Conservation (phyloP, 2,888 invertebrate genomes). For the Chalcis sispes region DNA sequence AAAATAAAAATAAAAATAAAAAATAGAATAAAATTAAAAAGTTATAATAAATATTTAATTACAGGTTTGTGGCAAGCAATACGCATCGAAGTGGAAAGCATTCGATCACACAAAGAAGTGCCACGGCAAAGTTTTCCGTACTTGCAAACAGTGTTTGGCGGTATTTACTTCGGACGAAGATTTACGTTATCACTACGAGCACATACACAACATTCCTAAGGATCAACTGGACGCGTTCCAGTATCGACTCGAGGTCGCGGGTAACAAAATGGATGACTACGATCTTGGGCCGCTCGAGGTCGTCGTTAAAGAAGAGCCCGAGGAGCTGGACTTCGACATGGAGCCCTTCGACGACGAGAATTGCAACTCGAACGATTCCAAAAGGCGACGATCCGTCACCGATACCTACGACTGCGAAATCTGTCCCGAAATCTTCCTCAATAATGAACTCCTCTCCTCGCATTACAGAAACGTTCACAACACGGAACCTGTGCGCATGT, state of each 20-base stretch:
- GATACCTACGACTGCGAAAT: conserved; percentile 73
- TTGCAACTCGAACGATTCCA: conserved; percentile 63
- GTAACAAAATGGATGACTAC: conserved; percentile 61
- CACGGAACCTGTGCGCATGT: conserved; percentile 69
- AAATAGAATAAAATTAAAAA: no score
- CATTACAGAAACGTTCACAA: conserved; percentile 73
- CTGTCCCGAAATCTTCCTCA: conserved; percentile 73
- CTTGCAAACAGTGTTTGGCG: conserved; percentile 80
- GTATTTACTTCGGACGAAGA: conserved; percentile 78
- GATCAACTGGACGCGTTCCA: conserved; percentile 72
- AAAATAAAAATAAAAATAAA: no score
- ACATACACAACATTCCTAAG: conserved; percentile 73
- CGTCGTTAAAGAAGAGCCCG: conserved; percentile 71
- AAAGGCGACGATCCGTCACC: conserved; percentile 64
- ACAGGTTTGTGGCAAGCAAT: conserved; percentile 79
- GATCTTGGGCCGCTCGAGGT: conserved; percentile 63
- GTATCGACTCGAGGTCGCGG: conserved; percentile 66
- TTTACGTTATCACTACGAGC: conserved; percentile 77
- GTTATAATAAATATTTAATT: no score
- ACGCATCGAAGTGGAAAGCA: conserved; percentile 80
- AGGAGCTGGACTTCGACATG: conserved; percentile 70
- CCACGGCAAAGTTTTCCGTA: conserved; percentile 79
- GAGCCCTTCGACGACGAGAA: conserved; percentile 64
- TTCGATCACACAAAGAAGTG: conserved; percentile 80
- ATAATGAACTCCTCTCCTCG: conserved; percentile 67